A percentile compares a stretch with the other conserved stretches of the same genome.
Conservation (phyloP, 2,888 invertebrate species). For the Aleiodes testaceus region DNA sequence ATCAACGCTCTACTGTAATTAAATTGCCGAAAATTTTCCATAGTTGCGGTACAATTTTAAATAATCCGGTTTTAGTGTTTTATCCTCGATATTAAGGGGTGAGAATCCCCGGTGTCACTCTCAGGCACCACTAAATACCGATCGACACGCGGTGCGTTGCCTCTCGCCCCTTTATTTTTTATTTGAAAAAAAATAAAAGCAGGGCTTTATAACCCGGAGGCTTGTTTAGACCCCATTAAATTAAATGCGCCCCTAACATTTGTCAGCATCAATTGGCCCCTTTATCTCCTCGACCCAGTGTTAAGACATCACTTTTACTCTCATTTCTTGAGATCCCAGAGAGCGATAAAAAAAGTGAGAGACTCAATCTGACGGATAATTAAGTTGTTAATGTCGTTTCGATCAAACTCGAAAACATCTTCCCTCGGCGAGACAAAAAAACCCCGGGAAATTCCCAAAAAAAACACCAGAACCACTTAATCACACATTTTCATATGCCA, state of each 20-base stretch:
- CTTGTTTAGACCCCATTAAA: conserved; percentile 63
- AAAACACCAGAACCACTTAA: background rate
- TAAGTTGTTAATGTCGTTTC: conserved; percentile 24
- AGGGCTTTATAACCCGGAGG: conserved; percentile 33
- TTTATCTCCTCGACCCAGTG: background rate
- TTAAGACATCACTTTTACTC: conserved; percentile 8
- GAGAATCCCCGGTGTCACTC: conserved; percentile 50
- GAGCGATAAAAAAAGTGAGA: background rate
- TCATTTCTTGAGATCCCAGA: conserved; percentile 5
- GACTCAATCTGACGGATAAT: background rate
- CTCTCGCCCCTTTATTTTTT: conserved; percentile 16
- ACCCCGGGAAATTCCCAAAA: background rate
- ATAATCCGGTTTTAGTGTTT: too few relatives aligned
- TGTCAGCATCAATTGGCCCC: conserved; percentile 47
- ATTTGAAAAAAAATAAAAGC: background rate
- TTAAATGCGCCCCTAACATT: conserved; percentile 69
- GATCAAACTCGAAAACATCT: background rate
- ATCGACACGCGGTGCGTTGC: conserved; percentile 58
- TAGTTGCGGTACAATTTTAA: too few relatives aligned
- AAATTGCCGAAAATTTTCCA: too few relatives aligned
- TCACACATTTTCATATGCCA: background rate
- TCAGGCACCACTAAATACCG: conserved; percentile 71
- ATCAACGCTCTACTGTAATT: too few relatives aligned
- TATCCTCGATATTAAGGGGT: background rate
- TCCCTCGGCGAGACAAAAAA: background rate